These are phyloP conservation scores for Boloria euphrosyne DNA, from an alignment of 2,888 invertebrate genomes.

Conservation along the genomic window DNA sequence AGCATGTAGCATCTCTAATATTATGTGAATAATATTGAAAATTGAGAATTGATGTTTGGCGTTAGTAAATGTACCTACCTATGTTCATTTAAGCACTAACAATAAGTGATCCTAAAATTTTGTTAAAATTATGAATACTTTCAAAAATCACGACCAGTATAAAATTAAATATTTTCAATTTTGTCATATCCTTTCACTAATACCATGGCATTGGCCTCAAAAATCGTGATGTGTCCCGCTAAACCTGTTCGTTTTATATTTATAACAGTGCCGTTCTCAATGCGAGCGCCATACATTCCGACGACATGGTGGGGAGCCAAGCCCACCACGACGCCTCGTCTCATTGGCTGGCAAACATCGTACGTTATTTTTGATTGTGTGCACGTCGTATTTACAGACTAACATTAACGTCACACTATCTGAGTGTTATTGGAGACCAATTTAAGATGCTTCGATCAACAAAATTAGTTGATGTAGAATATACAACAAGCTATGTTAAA, in stretches of 20 bases:
- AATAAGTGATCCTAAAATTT: too few species aligned
- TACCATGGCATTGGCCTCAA: conserved; percentile 66
- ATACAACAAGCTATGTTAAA: not conserved
- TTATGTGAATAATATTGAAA: too few species aligned
- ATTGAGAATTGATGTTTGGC: too few species aligned
- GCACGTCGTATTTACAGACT: conserved; percentile 45
- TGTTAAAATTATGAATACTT: not conserved
- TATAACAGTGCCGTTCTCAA: conserved; percentile 76
- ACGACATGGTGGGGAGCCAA: conserved; percentile 74
- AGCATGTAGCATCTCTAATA: too few species aligned
- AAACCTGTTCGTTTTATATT: conserved; percentile 69
- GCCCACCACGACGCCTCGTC: conserved; percentile 68
- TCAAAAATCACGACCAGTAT: not conserved
- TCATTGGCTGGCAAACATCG: conserved; percentile 72
- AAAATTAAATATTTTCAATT: conserved; percentile 2
- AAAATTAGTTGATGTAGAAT: conserved; percentile 51
- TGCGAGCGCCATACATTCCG: conserved; percentile 66
- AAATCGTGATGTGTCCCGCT: conserved; percentile 56
- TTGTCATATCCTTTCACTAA: conserved; percentile 38
- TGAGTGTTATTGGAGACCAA: conserved; percentile 67
- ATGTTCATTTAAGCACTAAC: too few species aligned
- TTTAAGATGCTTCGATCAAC: conserved; percentile 63
- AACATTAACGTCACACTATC: conserved; percentile 56
- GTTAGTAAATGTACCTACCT: too few species aligned
- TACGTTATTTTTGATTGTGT: conserved; percentile 73